phyloP scores from a whole-genome alignment of 2,888 invertebrate species.

The Acanthoscelides obtectus region DNA sequence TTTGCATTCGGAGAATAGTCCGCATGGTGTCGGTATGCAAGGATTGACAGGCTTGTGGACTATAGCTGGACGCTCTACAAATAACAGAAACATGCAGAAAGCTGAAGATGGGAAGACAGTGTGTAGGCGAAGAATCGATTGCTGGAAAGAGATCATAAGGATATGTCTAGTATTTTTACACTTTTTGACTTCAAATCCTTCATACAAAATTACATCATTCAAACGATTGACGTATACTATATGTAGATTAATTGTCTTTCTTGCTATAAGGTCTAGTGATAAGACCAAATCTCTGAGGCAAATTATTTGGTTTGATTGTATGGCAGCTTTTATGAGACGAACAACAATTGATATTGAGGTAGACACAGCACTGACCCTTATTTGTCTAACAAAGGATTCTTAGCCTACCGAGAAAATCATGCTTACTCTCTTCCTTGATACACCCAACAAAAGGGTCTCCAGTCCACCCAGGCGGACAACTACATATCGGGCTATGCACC shows the following conservation, averaged over 20 bases:
- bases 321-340: too few species aligned
- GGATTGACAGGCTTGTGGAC: slow-evolving; percentile 46
- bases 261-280: too few species aligned
- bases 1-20: slow-evolving; percentile 71
- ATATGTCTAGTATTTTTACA: neutral
- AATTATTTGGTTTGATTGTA: too few species aligned
- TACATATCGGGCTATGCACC: slow-evolving; percentile 76
- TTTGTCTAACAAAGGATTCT: neutral
- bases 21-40: slow-evolving; percentile 71
- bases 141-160: neutral
- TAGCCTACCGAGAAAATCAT: slow-evolving; percentile 12
- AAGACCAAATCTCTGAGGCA: too few species aligned
- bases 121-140: neutral
- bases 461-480: slow-evolving; percentile 62
- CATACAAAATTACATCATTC: too few species aligned
- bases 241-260: too few species aligned
- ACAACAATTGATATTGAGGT: too few species aligned
- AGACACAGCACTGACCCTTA: too few species aligned
- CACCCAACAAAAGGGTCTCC: slow-evolving; percentile 78
- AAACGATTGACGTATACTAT: too few species aligned
- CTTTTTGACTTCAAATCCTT: too few species aligned
- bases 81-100: slow-evolving; percentile 23
- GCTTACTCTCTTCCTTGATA: slow-evolving; percentile 60
- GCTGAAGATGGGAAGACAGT: slow-evolving; percentile 4
- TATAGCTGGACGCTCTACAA: slow-evolving; percentile 37